Evolutionary conservation across 2,113 vertebrate species (phyloP), one percentile per base, ranked within the genome.

Genomic region (Epinephelus moara): DNA sequence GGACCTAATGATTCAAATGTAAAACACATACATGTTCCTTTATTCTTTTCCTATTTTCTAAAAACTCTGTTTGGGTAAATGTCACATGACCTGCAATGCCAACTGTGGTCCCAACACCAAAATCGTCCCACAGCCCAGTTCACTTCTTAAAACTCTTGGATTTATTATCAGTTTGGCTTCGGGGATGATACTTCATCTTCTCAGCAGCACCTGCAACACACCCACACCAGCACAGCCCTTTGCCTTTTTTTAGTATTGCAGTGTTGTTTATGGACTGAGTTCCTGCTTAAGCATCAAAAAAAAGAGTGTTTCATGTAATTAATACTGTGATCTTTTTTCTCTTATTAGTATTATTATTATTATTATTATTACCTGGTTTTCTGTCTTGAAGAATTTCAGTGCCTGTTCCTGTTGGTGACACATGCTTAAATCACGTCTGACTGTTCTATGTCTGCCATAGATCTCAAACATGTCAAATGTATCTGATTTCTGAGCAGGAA

Each of bases 341-440:
- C 17, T 52, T 27, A 27, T 27, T 4, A 27, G 0, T 27, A 27
- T 27, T 27, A 27, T 27, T 27, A 27, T 27, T 27, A 27, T 27
- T 27, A 27, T 27, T 27, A 27, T 27, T 27, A 27, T 27, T 27
- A 27, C 27, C 50, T 82, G 37, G 4, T 71, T 80, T 57, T 69
- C n/a, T n/a, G 1, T 49, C 15, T 25, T 4, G 14, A 11, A 27
- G 12, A 17, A 42, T 53, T 56, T 63, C 14, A 4, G 19, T 37
- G 18, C 0, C 70, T 53, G 23, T 73, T 75, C 45, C 23, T 62
- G 75, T 42, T 73, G 37, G 75, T 12, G 4, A 23, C 25, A 17
- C 17, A 73, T 55, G 42, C 49, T 68, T 18, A 27, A 80, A 60
- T 42, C 70, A 62, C 8, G 15, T 74, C 49, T 73, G 80, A 84